These are phyloP conservation scores for Fringilla coelebs DNA, from an alignment of 2,797 vertebrate genomes.

Conservation along the genomic window DNA sequence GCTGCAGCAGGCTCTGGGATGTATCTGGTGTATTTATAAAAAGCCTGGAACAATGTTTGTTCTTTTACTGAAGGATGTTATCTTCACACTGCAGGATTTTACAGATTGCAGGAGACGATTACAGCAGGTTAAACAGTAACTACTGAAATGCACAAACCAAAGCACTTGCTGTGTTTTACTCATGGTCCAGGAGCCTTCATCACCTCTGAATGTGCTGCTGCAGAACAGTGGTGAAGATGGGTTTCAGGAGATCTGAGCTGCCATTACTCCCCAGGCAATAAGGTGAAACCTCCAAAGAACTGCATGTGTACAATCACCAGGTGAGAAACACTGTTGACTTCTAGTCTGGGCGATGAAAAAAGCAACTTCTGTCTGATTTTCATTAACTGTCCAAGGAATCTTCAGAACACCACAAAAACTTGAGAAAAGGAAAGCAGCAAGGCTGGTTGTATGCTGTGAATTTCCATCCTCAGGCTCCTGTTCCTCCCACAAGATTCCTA, in stretches of 20 bases:
- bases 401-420: not conserved
- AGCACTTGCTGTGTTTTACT: not conserved
- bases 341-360: not conserved
- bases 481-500: slow-evolving; percentile 21
- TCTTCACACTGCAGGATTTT: not conserved
- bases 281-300: not conserved
- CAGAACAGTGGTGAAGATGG: not conserved
- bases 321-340: not conserved
- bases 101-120: not conserved
- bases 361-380: not conserved
- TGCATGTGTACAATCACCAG: not conserved
- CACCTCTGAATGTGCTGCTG: not conserved
- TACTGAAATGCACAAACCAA: not conserved
- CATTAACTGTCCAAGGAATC: not conserved
- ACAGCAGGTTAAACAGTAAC: slow-evolving; percentile 36
- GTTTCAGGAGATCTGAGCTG: not conserved
- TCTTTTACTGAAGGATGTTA: slow-evolving; percentile 2
- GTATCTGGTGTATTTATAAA: not conserved
- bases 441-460: not conserved
- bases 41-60: not conserved
- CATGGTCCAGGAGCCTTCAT: not conserved
- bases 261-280: not conserved
- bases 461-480: slow-evolving; percentile 2
- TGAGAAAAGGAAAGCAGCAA: not conserved
- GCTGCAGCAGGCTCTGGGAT: not conserved